A percentile compares a stretch with the other conserved stretches of the same genome.
Conservation (phyloP, 1,140 invertebrate genomes). For the Zaprionus vittiger region DNA sequence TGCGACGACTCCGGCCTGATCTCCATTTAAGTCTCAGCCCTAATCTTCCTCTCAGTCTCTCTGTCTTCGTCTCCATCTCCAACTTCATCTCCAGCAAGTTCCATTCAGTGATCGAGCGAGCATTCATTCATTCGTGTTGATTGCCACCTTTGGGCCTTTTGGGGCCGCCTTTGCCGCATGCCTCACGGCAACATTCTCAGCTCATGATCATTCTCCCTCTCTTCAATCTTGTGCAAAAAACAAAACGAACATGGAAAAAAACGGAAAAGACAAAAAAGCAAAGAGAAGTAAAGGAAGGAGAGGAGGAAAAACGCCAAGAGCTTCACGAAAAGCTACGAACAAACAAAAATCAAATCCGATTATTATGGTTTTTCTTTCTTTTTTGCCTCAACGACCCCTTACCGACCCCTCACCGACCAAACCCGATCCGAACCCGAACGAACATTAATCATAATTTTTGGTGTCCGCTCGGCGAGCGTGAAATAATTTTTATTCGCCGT, state of each 20-base stretch:
- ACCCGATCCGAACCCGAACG: slow-evolving; percentile 29
- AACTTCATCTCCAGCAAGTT: slow-evolving; percentile 16
- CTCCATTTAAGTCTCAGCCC: slow-evolving; percentile 20
- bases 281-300: slow-evolving; percentile 7
- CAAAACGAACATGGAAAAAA: background rate
- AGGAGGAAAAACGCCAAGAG: slow-evolving; percentile 50
- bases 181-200: slow-evolving; percentile 18
- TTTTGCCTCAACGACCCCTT: background rate
- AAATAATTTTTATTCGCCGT: slow-evolving; percentile 79
- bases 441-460: slow-evolving; percentile 77
- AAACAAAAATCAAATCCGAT: slow-evolving; percentile 82
- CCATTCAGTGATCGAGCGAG: slow-evolving; percentile 61
- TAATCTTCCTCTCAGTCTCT: slow-evolving; percentile 23
- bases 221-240: slow-evolving; percentile 68
- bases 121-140: slow-evolving; percentile 77
- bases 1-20: slow-evolving; percentile 9
- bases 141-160: slow-evolving; percentile 72
- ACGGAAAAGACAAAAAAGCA: slow-evolving; percentile 17
- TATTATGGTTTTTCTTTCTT: slow-evolving; percentile 44
- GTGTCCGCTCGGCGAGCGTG: slow-evolving; percentile 60
- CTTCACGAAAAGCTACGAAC: slow-evolving; percentile 63
- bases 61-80: slow-evolving; percentile 11
- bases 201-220: slow-evolving; percentile 19
- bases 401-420: background rate
- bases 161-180: slow-evolving; percentile 40